A percentile compares a stretch with the other conserved stretches of the same genome.
These are phyloP conservation scores for Rhynchophorus ferrugineus DNA, from an alignment of 1,140 invertebrate genomes.

Conservation along the genomic window DNA sequence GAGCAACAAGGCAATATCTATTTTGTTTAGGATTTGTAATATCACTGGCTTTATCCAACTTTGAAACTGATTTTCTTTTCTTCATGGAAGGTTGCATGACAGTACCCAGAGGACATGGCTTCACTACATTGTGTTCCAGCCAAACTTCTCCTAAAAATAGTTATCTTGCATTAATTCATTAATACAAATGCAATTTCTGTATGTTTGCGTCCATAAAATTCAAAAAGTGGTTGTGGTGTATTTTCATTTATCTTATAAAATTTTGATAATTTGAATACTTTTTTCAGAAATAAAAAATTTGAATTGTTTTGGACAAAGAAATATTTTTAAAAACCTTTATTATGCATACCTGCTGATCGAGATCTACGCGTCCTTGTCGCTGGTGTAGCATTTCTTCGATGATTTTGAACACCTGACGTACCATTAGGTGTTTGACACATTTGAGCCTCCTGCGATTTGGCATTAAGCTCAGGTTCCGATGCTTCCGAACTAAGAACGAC, in stretches of 20 bases:
- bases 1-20: slow-evolving; percentile 87
- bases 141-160: slow-evolving; percentile 63
- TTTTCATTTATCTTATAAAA: no score
- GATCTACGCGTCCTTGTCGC: slow-evolving; percentile 10
- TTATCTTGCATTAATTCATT: no score
- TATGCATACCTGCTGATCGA: slow-evolving; percentile 20
- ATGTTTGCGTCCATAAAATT: no score
- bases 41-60: slow-evolving; percentile 63
- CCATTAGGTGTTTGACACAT: slow-evolving; percentile 11
- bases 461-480: slow-evolving; percentile 5
- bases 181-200: no score
- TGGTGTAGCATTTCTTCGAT: slow-evolving; percentile 1
- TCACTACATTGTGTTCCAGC: slow-evolving; percentile 81
- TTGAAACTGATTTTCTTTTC: slow-evolving; percentile 76
- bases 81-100: slow-evolving; percentile 79
- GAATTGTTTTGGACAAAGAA: no score
- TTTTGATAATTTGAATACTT: no score
- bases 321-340: no score
- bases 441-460: slow-evolving; percentile 6
- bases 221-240: no score
- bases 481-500: slow-evolving; percentile 14
- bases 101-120: slow-evolving; percentile 68
- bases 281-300: no score
- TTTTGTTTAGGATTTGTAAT: slow-evolving; percentile 65
- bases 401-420: slow-evolving; percentile 1